Base-by-base conservation (phyloP, 2,797 vertebrate genomes). In the Triplophysa bombifrons region DNA sequence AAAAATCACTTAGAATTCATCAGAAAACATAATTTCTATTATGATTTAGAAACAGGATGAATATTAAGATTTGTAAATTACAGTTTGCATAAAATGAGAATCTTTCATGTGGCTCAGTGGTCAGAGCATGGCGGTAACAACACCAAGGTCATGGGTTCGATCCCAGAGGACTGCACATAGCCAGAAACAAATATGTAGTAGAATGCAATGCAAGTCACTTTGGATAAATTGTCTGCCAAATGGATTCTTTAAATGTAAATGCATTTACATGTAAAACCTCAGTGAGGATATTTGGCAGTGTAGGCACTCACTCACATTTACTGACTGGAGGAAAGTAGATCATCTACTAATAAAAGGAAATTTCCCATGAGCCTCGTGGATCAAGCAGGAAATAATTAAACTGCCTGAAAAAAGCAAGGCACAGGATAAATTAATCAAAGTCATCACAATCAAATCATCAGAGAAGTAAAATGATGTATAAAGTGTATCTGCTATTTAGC, bases 261-360 rank as follows among this genome's bases (percentile, higher is more conserved):
- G 60, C 71, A 30, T 17, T 55, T 17, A 58, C 16, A 50, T 79
- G n/a, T 82, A 64, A 67, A 80, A 65, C 64, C 73, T 53, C 38
- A 77, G 50, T 69, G 77, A 64, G 74, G 72, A 63, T 53, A 72
- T 76, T 77, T 44, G 22, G 66, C 90, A 87, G 85, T 89, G 87
- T 85, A 89, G 85, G 84, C 85, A 78, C 84, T 51, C 82, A 83
- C 80, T 78, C 83, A 80, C 72, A 85, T 81, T 80, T 84, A 82
- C 88, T 90, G 88, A 92, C 91, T 91, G 92, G 90, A 83, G 88
- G 51, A 87, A 93, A 92, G 88, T 93, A 87, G 93, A 93, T 90
- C 91, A 93, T 61, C 86, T 89, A 87, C 90, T 92, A 91, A 93
- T 92, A 91, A 90, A 92, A 87, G 88, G 88, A 88, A 80, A 87